Evolutionary conservation across 2,113 vertebrate species (phyloP).

Genomic region (Mesoclemmys tuberculata): DNA sequence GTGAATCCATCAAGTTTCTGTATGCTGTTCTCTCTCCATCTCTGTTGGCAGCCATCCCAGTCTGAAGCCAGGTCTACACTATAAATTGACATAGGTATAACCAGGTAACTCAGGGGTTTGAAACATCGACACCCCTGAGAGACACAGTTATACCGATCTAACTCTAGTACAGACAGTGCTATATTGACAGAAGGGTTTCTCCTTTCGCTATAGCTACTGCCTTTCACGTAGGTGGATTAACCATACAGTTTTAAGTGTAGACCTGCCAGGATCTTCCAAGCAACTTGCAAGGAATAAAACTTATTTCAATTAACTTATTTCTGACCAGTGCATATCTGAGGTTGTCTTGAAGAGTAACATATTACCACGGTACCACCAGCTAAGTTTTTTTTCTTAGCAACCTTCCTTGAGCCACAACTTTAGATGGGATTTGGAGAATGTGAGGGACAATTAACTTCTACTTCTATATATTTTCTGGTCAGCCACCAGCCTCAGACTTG

Average conservation of each 20-base stretch:
- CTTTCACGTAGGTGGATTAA: neutral
- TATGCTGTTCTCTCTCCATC: neutral
- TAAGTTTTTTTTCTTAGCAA: neutral
- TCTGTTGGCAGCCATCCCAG: neutral
- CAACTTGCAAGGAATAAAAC: neutral
- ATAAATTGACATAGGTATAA: neutral
- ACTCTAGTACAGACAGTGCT: no score
- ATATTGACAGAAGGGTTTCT: neutral
- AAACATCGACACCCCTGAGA: neutral
- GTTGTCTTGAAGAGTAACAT: neutral
- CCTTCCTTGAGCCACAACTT: neutral
- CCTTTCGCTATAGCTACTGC: no score
- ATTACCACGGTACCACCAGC: rapidly evolving
- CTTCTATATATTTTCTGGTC: neutral
- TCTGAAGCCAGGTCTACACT: neutral
- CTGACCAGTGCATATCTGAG: neutral
- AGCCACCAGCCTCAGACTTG: neutral
- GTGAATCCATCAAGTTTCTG: neutral
- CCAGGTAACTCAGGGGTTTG: neutral
- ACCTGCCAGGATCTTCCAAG: neutral
- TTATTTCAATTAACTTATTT: neutral
- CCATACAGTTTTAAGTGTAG: no score
- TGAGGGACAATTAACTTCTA: neutral
- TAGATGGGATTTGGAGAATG: neutral
- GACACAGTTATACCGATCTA: neutral